Evolutionary conservation across 2,113 vertebrate species (phyloP), one percentile per base, ranked within the genome.

Genomic region (Dolichallabes microphthalmus): DNA sequence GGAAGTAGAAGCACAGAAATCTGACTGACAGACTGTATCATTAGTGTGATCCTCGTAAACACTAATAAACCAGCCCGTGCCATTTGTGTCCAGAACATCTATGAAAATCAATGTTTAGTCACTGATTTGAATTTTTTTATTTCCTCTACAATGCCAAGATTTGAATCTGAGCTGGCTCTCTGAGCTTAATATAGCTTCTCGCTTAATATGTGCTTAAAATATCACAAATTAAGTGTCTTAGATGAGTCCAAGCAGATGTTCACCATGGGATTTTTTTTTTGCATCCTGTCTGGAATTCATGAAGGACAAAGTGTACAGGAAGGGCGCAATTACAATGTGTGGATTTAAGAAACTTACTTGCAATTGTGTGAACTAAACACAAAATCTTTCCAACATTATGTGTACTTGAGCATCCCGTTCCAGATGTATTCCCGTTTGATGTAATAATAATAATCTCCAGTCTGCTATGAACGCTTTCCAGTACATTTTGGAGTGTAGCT

Each of bases 51-150:
- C 83, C 57, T 89, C 64, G 45, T 75, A 77, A 85, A 86, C 58
- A 88, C 86, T 80, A 73, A 86, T 88, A 90, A 91, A 90, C 83
- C 50, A 88, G 91, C 86, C 82, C 9, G 83, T 90, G 87, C 87
- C 87, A 75, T 87, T 57, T 39, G 68, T 89, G 69, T 27, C 68
- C 57, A 50, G 76, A n/a, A 83, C n/a, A 17, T 7, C 45, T 25
- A 69, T 78, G 82, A 80, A 52, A 30, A 25, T 15, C 22, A 57
- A 14, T 22, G 69, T 75, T 63, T 64, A 63, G 30, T 76, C 61
- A 74, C 20, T 30, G 15, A 2, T 25, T 25, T 14, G 0, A 1
- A n/a, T 75, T 35, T 35, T 35, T 52, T 25, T 50, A 22, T 75
- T 75, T 50, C 25, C 22, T 75, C 22, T 25, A 73, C 35, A 73